A percentile compares a stretch with the other conserved stretches of the same genome.
These are phyloP conservation scores for Neofelis nebulosa DNA, from an alignment of 2,113 vertebrate genomes.

Conservation along the genomic window DNA sequence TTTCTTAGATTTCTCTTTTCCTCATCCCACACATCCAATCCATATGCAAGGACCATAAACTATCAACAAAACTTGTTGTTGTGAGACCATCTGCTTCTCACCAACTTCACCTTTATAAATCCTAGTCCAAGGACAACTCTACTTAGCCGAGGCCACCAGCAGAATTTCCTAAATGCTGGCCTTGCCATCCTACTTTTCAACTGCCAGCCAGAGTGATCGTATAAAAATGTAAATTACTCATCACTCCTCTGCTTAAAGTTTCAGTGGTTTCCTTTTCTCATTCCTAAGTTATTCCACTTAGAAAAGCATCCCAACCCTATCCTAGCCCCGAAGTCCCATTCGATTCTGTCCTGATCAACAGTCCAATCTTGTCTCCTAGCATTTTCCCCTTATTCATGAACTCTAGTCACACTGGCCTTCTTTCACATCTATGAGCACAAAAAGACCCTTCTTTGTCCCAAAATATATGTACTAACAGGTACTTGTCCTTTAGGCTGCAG, in stretches of 20 bases:
- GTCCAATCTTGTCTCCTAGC: background rate
- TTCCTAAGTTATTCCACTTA: constrained; percentile 9
- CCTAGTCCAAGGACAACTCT: background rate
- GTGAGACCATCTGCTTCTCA: background rate
- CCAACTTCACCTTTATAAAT: background rate
- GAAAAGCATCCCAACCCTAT: background rate
- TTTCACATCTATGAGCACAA: background rate
- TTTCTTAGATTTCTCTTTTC: background rate
- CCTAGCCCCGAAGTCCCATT: background rate
- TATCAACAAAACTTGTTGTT: background rate
- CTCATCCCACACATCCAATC: background rate
- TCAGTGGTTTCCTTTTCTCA: background rate
- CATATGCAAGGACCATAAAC: background rate
- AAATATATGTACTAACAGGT: background rate
- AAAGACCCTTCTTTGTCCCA: background rate
- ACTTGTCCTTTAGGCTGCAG: background rate
- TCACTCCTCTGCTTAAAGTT: background rate
- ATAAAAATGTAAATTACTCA: background rate
- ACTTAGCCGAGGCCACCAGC: background rate
- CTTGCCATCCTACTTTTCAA: background rate
- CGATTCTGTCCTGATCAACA: background rate
- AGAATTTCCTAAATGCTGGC: background rate
- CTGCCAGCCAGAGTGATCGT: background rate
- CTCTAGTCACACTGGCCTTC: background rate
- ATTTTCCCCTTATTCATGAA: background rate